A percentile compares a stretch with the other conserved stretches of the same genome.
phyloP scores from a whole-genome alignment of 1,140 invertebrate species.

The Anastatus disparis region DNA sequence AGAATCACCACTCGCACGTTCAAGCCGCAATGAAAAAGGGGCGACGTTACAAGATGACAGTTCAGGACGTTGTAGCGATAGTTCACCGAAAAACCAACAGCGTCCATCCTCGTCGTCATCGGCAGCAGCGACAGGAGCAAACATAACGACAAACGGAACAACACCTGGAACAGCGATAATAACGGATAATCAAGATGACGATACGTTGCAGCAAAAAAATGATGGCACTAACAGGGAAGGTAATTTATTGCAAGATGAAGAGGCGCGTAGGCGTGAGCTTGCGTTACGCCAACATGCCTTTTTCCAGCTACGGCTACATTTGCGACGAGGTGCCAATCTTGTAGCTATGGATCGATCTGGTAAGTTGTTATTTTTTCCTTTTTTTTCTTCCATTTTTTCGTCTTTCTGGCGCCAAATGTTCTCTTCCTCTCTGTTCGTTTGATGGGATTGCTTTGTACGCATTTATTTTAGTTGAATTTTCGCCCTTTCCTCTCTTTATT shows the following conservation, averaged over 20 bases:
- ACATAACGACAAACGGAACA: background rate
- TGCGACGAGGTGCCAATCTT: conserved; percentile 87
- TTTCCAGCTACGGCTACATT: conserved; percentile 88
- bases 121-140: background rate
- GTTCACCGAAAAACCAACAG: conserved; percentile 45
- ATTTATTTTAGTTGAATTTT: no score
- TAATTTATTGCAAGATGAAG: conserved; percentile 68
- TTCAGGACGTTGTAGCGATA: conserved; percentile 50
- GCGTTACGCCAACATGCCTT: conserved; percentile 85
- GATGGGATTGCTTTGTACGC: background rate
- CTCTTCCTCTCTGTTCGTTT: background rate
- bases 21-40: conserved; percentile 47
- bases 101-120: background rate
- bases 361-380: no score
- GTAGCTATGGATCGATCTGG: conserved; percentile 95
- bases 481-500: no score
- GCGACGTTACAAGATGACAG: conserved; percentile 48
- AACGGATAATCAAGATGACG: no score
- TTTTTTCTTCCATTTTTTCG: no score
- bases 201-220: no score
- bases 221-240: background rate
- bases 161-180: no score
- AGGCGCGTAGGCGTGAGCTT: conserved; percentile 73
- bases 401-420: background rate
- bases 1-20: conserved; percentile 56